These are phyloP conservation scores for Poecilia gillii DNA, from an alignment of 2,797 vertebrate species.

Conservation along the genomic window DNA sequence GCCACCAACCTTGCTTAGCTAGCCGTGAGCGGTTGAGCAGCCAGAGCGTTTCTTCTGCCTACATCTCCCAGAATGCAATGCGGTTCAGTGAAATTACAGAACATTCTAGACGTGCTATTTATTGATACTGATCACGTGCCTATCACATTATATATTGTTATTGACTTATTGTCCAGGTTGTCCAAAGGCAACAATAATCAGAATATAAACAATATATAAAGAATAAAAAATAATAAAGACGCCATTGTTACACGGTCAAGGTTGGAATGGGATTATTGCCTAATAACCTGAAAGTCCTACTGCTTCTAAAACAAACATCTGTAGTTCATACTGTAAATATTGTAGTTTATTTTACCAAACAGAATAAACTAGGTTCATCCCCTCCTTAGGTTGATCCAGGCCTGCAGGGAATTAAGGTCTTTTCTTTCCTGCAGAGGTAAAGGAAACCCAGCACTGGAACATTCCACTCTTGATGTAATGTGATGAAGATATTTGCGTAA, in stretches of 20 bases:
- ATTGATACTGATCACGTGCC: too few relatives aligned
- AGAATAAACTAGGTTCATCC: not conserved
- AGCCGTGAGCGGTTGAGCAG: too few relatives aligned
- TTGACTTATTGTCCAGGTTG: not conserved
- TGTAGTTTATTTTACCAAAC: slow-evolving; percentile 1
- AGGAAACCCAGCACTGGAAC: not conserved
- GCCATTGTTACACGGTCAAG: not conserved
- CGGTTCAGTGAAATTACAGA: too few relatives aligned
- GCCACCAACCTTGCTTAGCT: too few relatives aligned
- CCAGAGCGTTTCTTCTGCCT: too few relatives aligned
- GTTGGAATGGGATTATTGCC: not conserved
- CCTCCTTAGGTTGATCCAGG: not conserved
- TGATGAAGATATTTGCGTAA: slow-evolving; percentile 21
- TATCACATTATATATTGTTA: too few relatives aligned
- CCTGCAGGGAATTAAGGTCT: slow-evolving; percentile 2
- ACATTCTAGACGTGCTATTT: too few relatives aligned
- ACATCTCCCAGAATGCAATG: too few relatives aligned
- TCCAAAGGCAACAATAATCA: not conserved
- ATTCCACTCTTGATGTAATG: slow-evolving; percentile 17
- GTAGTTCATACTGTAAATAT: slow-evolving; percentile 2
- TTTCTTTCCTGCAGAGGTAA: not conserved
- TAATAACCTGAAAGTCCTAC: not conserved
- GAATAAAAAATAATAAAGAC: not conserved
- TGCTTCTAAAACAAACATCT: not conserved
- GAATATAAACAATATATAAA: not conserved